Base-by-base conservation (phyloP, 1,140 invertebrate species). In the Arion vulgaris region DNA sequence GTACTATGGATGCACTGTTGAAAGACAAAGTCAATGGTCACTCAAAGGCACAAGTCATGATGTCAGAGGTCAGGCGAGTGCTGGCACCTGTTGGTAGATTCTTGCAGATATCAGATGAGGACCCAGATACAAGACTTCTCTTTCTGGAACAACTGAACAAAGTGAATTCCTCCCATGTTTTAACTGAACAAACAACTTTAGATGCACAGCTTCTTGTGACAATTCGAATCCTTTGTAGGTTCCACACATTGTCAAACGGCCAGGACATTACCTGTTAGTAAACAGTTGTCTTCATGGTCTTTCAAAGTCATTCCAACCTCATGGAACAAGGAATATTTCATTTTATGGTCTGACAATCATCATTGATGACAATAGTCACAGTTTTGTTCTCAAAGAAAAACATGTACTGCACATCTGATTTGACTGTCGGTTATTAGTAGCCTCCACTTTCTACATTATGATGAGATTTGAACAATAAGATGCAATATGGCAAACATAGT, bases 21-120 rank as follows among this genome's bases (percentile, higher is more conserved):
- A 90, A 89, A 79, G 84, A 87, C 32, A 80, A 39, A 57, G 68
- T 34, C 19, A 83, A 78, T 36, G 86, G 86, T 28, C 28, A 80
- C 15, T 17, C 15, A 5, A 77, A 82, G 26, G 74, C 85, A 15
- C 32, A 57, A 45, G 17, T 57, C 11, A 85, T 88, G 79, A 53
- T 89, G 75, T 73, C 68, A 15, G 86, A 89, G 72, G 69, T 85
- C 36, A 39, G 77, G 4, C 32, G 85, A 36, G 75, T 86, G 28
- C 73, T 89, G 75, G 49, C 81, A 23, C 34, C 68, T 1, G 57
- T 41, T 41, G 87, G 88, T 49, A 69, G 57, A n/a, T 83, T 86
- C 36, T 32, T 87, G 62, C 89, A 90, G 83, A 85, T 89, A n/a
- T 87, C 88, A 19, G 89, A 89, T 51, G 89, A 90, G 82, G 88